These are phyloP conservation scores for Smittia aterrima DNA, from an alignment of 2,888 invertebrate genomes.

Conservation along the genomic window DNA sequence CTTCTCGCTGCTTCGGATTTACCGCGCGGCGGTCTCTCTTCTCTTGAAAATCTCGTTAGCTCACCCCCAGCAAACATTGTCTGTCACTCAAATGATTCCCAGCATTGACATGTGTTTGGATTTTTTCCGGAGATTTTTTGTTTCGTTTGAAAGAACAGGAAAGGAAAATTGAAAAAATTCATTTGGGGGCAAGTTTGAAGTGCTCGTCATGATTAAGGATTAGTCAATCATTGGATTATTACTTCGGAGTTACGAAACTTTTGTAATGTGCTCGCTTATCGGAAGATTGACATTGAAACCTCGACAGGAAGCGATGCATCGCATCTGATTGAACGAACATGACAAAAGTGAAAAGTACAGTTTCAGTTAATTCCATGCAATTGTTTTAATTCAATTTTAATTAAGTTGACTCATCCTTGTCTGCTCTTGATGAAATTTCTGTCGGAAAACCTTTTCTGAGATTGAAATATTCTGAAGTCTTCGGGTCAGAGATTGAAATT, in stretches of 20 bases:
- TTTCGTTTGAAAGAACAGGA: background rate
- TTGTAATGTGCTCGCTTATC: background rate
- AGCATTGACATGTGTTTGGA: slow-evolving; percentile 29
- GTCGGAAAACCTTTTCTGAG: too few relatives aligned
- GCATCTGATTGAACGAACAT: background rate
- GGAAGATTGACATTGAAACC: slow-evolving; percentile 4
- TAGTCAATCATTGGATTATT: too few relatives aligned
- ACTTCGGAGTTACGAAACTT: too few relatives aligned
- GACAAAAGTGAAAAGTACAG: background rate
- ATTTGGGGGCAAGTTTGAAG: too few relatives aligned
- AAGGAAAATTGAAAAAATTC: background rate
- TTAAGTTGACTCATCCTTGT: too few relatives aligned
- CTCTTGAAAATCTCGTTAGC: slow-evolving; percentile 21
- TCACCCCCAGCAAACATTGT: slow-evolving; percentile 24
- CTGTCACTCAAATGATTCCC: slow-evolving; percentile 27
- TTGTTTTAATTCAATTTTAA: too few relatives aligned
- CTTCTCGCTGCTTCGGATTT: background rate
- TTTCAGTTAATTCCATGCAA: too few relatives aligned
- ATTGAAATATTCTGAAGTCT: too few relatives aligned
- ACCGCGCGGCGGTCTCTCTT: background rate
- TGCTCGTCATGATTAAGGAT: too few relatives aligned
- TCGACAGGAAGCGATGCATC: background rate
- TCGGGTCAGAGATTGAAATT: too few relatives aligned
- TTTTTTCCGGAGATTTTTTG: background rate
- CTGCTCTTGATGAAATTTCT: too few relatives aligned